Evolutionary conservation across 1,140 invertebrate species (phyloP), one percentile per base, ranked within the genome.

Genomic region (Penaeus indicus): DNA sequence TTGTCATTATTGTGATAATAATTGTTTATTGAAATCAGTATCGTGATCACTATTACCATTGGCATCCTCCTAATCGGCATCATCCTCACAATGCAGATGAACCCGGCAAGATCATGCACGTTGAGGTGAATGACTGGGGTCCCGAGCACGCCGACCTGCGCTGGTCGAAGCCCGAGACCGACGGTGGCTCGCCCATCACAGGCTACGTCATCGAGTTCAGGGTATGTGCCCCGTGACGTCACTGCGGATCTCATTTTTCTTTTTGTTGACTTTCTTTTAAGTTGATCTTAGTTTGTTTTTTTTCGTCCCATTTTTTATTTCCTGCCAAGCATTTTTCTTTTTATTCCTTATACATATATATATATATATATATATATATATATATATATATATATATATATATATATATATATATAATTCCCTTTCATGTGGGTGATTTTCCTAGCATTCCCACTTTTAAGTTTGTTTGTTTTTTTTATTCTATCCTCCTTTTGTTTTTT

Each of bases 61-160:
- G 10, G 10, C 16, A 54, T 54, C 54, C 1, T 16, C 54, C 0
- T 54, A 54, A 54, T 13, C 54, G 10, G 4, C 1, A 27, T 64
- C 67, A 1, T n/a, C 47, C 3, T 32, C 25, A 0, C 27, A 21
- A 1, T 42, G 13, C 90, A 97, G 97, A 99, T 93, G 97, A 98
- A 93, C 97, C 98, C 78, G 96, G 97, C 38, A 98, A 98, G 92
- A 98, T 98, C 19, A 96, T 95, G 84, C 95, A 96, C 92, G 96
- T 98, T 82, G 96, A 98, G 92, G 95, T 98, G n/a, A 95, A 95
- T 22, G 98, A 99, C 92, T 99, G 98, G 98, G 97, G 98, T 92
- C 97, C 97, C 91, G 97, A 98, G 92, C 97, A 98, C 92, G 97
- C 97, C 62, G 97, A 98, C 93, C 93, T 99, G 11, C 97, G 96